These are phyloP conservation scores for Oreochromis niloticus DNA, from an alignment of 2,113 vertebrate genomes.

Conservation along the genomic window DNA sequence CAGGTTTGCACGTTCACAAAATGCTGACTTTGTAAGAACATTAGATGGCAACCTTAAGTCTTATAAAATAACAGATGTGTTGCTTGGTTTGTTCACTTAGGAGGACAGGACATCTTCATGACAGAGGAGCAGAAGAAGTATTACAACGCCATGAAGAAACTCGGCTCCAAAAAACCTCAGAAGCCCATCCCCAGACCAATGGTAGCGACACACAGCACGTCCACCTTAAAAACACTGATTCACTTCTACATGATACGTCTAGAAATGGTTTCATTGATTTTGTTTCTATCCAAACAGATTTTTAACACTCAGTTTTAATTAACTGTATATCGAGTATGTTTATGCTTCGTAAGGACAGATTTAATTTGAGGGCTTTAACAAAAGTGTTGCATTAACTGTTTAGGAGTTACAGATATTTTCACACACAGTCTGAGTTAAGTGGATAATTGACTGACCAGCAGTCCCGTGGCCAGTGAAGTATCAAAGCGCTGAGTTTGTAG, in stretches of 20 bases:
- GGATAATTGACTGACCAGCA: not conserved
- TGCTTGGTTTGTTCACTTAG: conserved; percentile 80
- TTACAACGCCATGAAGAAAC: conserved; percentile 98
- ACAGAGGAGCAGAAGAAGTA: conserved; percentile 99
- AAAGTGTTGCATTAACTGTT: not conserved
- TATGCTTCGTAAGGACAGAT: fast-evolving
- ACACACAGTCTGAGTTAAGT: not conserved
- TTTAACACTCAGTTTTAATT: not conserved
- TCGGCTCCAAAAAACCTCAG: conserved; percentile 98
- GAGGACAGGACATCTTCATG: conserved; percentile 99
- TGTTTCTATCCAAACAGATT: not conserved
- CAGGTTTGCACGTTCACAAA: not conserved
- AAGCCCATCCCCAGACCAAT: conserved; percentile 92
- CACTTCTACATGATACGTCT: not conserved
- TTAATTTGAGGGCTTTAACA: fast-evolving
- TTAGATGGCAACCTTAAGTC: not conserved
- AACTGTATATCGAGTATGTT: not conserved
- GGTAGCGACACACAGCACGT: conserved; percentile 58
- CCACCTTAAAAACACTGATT: not conserved
- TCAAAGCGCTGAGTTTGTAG: not conserved
- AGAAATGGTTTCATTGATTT: not conserved
- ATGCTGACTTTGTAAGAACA: not conserved
- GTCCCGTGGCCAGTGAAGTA: not conserved
- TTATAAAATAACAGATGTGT: conserved; percentile 63
- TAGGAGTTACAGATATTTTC: not conserved